These are phyloP conservation scores for Heliconius aoede DNA, from an alignment of 2,888 invertebrate genomes.

Conservation along the genomic window DNA sequence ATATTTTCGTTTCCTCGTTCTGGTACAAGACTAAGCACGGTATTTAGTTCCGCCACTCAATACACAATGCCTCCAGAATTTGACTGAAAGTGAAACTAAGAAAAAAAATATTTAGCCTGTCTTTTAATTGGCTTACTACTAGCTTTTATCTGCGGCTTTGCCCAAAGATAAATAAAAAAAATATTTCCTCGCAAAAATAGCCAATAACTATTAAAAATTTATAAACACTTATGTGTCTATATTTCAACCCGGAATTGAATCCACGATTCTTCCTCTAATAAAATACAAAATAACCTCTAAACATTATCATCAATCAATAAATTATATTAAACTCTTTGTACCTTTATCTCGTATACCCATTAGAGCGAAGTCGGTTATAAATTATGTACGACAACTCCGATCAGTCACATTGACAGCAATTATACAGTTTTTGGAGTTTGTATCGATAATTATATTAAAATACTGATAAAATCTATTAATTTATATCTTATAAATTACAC, in stretches of 20 bases:
- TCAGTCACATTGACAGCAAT: slow-evolving; percentile 55
- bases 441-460: slow-evolving; percentile 44
- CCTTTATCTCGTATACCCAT: slow-evolving; percentile 55
- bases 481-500: background rate
- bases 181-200: too few species aligned
- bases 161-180: too few species aligned
- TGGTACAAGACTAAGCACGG: too few species aligned
- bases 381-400: slow-evolving; percentile 53
- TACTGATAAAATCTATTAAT: slow-evolving; percentile 21
- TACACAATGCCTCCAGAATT: too few species aligned
- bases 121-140: too few species aligned
- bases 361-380: slow-evolving; percentile 53
- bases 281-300: background rate
- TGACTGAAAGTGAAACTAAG: too few species aligned
- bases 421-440: slow-evolving; percentile 40
- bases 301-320: background rate
- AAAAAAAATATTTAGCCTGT: too few species aligned
- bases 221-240: too few species aligned
- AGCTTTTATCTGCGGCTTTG: too few species aligned
- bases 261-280: background rate
- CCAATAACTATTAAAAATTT: too few species aligned
- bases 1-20: too few species aligned
- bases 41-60: too few species aligned
- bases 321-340: slow-evolving; percentile 40
- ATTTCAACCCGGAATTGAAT: background rate